Evolutionary conservation across 2,888 invertebrate genomes (phyloP).

Genomic region (Odontomyia ornata): DNA sequence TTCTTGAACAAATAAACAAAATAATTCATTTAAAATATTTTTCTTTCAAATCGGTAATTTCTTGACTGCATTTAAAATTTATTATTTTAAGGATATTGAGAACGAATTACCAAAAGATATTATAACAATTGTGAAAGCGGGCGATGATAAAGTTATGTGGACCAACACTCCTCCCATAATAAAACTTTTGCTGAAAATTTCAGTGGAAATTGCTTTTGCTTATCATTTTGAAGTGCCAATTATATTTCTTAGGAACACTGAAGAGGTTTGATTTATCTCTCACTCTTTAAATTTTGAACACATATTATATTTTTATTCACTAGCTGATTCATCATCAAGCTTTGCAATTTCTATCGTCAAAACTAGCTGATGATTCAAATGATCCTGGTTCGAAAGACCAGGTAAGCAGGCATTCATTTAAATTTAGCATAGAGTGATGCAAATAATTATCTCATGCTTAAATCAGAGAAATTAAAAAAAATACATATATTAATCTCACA

Average conservation of each 20-base stretch:
- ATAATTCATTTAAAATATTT: too few species aligned
- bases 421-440: background rate
- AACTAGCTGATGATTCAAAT: background rate
- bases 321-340: background rate
- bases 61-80: background rate
- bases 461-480: too few species aligned
- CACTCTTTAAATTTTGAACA: background rate
- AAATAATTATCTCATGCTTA: background rate
- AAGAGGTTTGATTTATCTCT: background rate
- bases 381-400: too few species aligned
- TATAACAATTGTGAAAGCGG: background rate
- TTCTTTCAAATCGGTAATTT: too few species aligned
- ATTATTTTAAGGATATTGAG: background rate
- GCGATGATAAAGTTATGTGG: background rate
- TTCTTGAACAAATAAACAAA: too few species aligned
- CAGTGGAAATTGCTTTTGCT: background rate
- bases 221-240: background rate
- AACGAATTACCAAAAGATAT: background rate
- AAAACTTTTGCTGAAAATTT: background rate
- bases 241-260: background rate
- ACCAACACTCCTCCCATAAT: background rate
- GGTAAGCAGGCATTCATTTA: background rate
- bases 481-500: too few species aligned
- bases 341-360: background rate
- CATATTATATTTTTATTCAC: background rate